A percentile compares a stretch with the other conserved stretches of the same genome.
phyloP scores from a whole-genome alignment of 2,797 vertebrate genomes.

The Luscinia luscinia region DNA sequence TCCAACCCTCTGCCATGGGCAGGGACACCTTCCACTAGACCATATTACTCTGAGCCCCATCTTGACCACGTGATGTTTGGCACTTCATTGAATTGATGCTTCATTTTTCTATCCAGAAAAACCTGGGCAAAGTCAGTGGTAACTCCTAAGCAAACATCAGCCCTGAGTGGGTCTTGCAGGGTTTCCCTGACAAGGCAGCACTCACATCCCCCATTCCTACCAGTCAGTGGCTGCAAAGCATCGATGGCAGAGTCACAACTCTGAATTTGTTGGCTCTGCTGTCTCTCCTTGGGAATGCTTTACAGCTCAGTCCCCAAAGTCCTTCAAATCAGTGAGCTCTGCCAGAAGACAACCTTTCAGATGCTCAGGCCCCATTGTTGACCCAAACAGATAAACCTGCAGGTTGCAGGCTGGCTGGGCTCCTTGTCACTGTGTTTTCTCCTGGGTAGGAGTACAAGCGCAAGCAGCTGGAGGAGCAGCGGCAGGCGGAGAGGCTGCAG shows the following conservation, averaged over 20 bases:
- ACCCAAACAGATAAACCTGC: background rate
- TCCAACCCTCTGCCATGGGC: background rate
- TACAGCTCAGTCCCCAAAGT: background rate
- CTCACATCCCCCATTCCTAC: background rate
- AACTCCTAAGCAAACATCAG: background rate
- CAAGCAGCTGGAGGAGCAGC: slow-evolving; percentile 97
- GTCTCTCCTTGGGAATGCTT: background rate
- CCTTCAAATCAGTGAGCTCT: background rate
- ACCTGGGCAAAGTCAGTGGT: background rate
- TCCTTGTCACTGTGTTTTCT: background rate
- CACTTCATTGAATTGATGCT: background rate
- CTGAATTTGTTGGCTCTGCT: background rate
- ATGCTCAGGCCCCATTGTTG: background rate
- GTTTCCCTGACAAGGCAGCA: background rate
- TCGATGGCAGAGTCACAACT: background rate
- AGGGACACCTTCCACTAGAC: background rate
- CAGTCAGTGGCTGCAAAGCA: background rate
- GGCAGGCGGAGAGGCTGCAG: slow-evolving; percentile 95
- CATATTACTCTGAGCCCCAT: background rate
- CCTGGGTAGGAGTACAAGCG: slow-evolving; percentile 92
- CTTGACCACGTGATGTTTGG: background rate
- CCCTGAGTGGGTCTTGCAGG: background rate
- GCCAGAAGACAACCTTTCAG: background rate
- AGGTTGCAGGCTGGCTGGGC: background rate
- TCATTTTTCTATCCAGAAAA: background rate